These are phyloP conservation scores for Epizoanthus rinbou DNA, from an alignment of 92 coral and sea anemone genomes.

Conservation along the genomic window DNA sequence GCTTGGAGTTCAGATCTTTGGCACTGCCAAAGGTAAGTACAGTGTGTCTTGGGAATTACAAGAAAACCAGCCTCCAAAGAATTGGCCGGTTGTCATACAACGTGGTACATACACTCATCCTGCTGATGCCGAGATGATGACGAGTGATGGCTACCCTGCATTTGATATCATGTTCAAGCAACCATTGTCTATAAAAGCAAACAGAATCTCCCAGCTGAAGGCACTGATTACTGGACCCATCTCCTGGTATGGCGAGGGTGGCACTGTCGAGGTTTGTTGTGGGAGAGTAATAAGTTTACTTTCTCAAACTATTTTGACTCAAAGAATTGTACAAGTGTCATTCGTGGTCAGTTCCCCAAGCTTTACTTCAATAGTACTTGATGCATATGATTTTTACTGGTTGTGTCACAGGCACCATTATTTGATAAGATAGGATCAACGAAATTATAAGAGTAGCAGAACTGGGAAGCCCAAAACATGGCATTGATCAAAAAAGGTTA, in stretches of 20 bases:
- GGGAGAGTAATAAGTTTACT: slow-evolving; percentile 1
- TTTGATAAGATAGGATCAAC: no score
- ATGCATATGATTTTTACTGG: background rate
- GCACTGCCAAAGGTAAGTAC: background rate
- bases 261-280: background rate
- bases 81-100: background rate
- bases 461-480: no score
- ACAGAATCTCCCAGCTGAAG: background rate
- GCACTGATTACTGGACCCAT: background rate
- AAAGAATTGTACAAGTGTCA: background rate
- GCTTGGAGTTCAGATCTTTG: background rate
- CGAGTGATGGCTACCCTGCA: slow-evolving; percentile 16
- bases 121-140: background rate
- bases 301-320: slow-evolving; percentile 3
- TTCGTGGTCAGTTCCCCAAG: slow-evolving; percentile 5
- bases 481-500: no score
- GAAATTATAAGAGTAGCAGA: no score
- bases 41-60: background rate
- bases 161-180: slow-evolving; percentile 17
- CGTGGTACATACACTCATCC: background rate
- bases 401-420: no score
- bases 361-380: slow-evolving; percentile 2
- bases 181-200: background rate
- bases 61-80: background rate
- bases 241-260: slow-evolving; percentile 10